These are phyloP conservation scores for Cariama cristata DNA, from an alignment of 2,113 vertebrate genomes.

Conservation along the genomic window DNA sequence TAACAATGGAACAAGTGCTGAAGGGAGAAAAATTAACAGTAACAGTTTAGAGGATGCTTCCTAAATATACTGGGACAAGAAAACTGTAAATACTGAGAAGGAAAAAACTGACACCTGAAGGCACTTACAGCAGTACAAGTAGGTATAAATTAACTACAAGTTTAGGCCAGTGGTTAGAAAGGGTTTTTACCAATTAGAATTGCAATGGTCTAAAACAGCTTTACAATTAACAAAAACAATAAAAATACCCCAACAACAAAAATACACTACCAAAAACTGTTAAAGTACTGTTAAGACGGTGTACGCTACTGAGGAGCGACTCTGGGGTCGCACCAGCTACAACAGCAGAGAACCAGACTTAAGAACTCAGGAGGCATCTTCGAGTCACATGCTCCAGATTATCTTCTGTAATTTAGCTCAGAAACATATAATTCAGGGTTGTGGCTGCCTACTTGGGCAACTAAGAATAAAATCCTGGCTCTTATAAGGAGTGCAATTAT, in stretches of 20 bases:
- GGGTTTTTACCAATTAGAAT: background rate
- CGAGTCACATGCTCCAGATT: background rate
- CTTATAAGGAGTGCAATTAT: background rate
- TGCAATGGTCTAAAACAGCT: background rate
- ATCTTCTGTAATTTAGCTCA: background rate
- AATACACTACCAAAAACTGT: background rate
- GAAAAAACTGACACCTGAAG: background rate
- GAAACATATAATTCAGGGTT: background rate
- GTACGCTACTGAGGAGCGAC: fast-evolving
- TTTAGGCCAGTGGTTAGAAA: background rate
- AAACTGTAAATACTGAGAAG: background rate
- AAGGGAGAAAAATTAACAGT: background rate
- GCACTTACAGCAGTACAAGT: background rate
- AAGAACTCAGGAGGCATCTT: background rate
- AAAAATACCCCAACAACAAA: too few relatives aligned
- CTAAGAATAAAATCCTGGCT: background rate
- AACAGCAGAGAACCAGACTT: background rate
- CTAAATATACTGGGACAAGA: background rate
- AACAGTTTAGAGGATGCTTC: background rate
- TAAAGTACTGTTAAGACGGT: background rate
- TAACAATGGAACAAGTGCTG: background rate
- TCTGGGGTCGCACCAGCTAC: background rate
- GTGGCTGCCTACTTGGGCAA: background rate
- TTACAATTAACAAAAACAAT: background rate
- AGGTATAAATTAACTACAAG: background rate